Base-by-base conservation (phyloP, 2,113 vertebrate species). In the Pterocles gutturalis region DNA sequence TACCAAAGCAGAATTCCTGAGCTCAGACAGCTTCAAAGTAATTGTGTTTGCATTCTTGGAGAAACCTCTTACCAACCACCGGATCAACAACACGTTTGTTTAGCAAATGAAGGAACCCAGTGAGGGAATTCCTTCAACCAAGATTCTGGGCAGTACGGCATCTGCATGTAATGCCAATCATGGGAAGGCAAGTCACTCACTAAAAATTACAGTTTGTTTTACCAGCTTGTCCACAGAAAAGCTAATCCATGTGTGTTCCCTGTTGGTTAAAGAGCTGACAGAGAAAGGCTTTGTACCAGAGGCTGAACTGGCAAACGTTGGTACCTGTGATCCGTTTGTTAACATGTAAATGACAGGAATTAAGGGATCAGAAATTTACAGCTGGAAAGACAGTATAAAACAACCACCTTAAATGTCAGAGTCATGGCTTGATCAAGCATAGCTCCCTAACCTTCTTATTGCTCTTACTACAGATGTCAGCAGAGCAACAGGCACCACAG, bases 211-310 rank as follows among this genome's bases (percentile, higher is more conserved):
- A 22, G 15, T 54, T 77, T 65, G 34, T 83, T 77, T 77, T 58
- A 78, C 33, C n/a, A 28, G 20, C 41, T 41, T 71, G 29, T 41
- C 51, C 36, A n/a, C 57, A 60, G 31, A 48, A 82, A 86, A 77
- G 25, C 76, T 78, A 62, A 90, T 53, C 26, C 38, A 48, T 3
- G 9, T 0, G 0, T 67, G 49, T 17, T 65, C 18, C 38, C n/a
- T 1, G 0, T 7, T 25, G 15, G n/a, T 43, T 82, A 29, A 71
- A 82, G 25, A 76, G 18, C 49, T 14, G 12, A 70, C 0, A 0
- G 25, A 73, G 28, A 13, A 89, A 62, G 46, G 28, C 36, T 67
- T 72, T 55, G n/a, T 25, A 66, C 7, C 57, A 57, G 36, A 17
- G 70, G 69, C 62, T 58, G 36, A 86, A 70, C 54, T 57, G 18